Base-by-base conservation (phyloP, 2,113 vertebrate genomes). In the Gymnorhina tibicen region DNA sequence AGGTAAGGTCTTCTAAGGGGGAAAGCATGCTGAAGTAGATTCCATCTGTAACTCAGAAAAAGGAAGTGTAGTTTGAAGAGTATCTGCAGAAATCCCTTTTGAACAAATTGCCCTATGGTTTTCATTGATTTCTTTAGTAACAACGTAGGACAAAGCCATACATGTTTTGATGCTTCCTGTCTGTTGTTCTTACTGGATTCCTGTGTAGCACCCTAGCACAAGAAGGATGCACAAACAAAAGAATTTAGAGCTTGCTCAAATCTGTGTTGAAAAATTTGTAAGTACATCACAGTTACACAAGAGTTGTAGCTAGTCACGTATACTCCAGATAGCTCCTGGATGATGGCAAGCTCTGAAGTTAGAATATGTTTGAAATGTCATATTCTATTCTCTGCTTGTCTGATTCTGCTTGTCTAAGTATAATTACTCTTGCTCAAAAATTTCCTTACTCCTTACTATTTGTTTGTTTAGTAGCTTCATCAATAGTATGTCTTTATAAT, bases 91-190 rank as follows among this genome's bases (percentile, higher is more conserved):
- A 87, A 56, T 60, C 22, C 14, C 4, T 47, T 52, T 70, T 60
- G 56, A 78, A 32, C 3, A 6, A 22, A 39, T 28, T 52, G 22
- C 21, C 13, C 1, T 16, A 4, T 6, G 41, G 6, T 6, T n/a
- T 78, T 50, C 44, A 37, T 8, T 79, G 52, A 44, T 58, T 85
- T 75, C 13, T 47, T 79, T 85, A 68, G 32, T 55, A 55, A 58
- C 28, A 78, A 16, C 1, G 1, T 4, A 35, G 66, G 37, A 63
- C 1, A 2, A 64, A 47, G 49, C 19, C n/a, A 60, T 0, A 0
- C 3, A 2, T 30, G 30, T 69, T n/a, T 49, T 89, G 28, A 49
- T 78, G 44, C 58, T 62, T 55, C 64, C 82, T 74, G 28, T 41
- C 46, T 76, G 53, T 44, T 82, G 49, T 79, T 93, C 13, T 41